Base-by-base conservation (phyloP, 2,797 vertebrate species). In the Forpus xanthops region DNA sequence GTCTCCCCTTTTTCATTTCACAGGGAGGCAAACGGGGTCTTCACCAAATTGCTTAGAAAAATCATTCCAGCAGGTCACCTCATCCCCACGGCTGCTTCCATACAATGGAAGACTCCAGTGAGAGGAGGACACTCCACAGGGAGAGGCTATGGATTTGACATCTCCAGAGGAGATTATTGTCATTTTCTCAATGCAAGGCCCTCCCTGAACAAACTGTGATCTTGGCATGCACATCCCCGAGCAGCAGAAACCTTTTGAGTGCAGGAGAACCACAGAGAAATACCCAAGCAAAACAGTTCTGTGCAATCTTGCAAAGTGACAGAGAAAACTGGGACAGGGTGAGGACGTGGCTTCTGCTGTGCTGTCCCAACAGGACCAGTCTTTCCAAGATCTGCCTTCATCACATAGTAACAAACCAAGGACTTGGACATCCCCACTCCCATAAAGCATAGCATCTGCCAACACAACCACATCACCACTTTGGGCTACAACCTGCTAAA, bases 191-290 rank as follows among this genome's bases (percentile, higher is more conserved):
- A 19, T 0, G 0, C 33, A 16, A 11, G 49, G 55, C 31, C 27
- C 20, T 80, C 47, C 53, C 67, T 53, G 35, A 37, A 67, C 70
- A 70, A 53, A 86, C 35, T 5, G 1, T 0, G 3, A 25, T 33
- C 47, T 75, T 41, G 14, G 17, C 35, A 44, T 0, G 0, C 0
- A 1, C 0, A 1, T 21, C 62, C 45, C 73, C 8, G 6, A 37
- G 37, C 33, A 14, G 44, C 44, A 67, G 49, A 25, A 5, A 9
- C 71, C 23, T 33, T 14, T 5, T 17, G 58, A 44, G 39, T 20
- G 61, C 65, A 35, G 11, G 41, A 85, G 9, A 79, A 55, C 21
- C 41, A 49, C 1, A 81, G n/a, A 11, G 50, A 42, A 79, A 13
- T n/a, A 15, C 41, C 79, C n/a, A 56, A 73, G 42, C 42, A 24